phyloP scores from a whole-genome alignment of 2,888 invertebrate species.

The Tortrix viridana region DNA sequence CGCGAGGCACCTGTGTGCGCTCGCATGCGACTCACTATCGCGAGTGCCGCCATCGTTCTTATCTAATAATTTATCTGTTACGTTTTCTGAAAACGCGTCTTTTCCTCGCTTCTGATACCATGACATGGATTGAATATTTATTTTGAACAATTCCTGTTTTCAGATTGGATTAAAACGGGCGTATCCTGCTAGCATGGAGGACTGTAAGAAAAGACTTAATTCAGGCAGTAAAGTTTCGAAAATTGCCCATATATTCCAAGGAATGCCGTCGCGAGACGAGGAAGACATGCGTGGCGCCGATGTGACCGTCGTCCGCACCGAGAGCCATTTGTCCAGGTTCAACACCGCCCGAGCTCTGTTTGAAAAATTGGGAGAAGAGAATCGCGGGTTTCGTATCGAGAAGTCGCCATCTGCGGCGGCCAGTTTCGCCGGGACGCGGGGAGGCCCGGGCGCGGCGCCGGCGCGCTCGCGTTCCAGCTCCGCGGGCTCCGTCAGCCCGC shows the following conservation, averaged over 20 bases:
- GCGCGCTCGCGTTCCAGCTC: constrained; percentile 87
- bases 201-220: constrained; percentile 86
- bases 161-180: constrained; percentile 82
- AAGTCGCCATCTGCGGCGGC: constrained; percentile 83
- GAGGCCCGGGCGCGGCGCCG: constrained; percentile 80
- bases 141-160: constrained; percentile 59
- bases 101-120: constrained; percentile 50
- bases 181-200: constrained; percentile 86
- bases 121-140: constrained; percentile 51
- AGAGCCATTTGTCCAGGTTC: constrained; percentile 95
- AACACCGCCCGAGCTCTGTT: constrained; percentile 96
- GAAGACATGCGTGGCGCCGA: constrained; percentile 81
- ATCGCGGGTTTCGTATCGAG: constrained; percentile 85
- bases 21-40: constrained; percentile 48
- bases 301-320: constrained; percentile 92
- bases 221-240: constrained; percentile 93
- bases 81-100: constrained; percentile 55
- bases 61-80: constrained; percentile 66
- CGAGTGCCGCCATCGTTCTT: constrained; percentile 51
- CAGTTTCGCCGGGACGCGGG: constrained; percentile 82
- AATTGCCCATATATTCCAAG: constrained; percentile 95
- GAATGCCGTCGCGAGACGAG: constrained; percentile 85
- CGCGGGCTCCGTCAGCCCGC: constrained; percentile 86
- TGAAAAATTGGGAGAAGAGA: constrained; percentile 93
- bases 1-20: constrained; percentile 66